Evolutionary conservation across 2,113 vertebrate species (phyloP).

Genomic region (Caranx melampygus): DNA sequence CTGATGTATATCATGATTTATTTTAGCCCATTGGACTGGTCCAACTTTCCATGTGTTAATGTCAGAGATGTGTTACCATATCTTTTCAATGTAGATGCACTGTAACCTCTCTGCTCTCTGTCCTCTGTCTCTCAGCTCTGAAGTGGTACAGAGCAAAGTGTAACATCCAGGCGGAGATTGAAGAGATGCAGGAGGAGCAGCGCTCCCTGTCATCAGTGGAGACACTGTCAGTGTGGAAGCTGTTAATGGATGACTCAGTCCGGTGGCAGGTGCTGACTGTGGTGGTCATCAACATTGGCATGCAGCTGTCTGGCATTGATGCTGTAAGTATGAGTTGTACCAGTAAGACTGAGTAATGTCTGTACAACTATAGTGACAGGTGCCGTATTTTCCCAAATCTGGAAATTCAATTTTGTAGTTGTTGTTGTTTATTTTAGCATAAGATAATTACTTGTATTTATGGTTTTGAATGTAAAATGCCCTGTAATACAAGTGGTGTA

Average conservation of each 20-base stretch:
- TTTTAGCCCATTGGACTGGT: neutral
- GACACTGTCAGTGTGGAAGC: slow-evolving; percentile 83
- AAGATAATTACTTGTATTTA: no score
- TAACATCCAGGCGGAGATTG: slow-evolving; percentile 86
- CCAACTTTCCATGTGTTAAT: neutral
- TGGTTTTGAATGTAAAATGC: no score
- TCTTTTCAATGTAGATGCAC: neutral
- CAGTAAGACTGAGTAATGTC: no score
- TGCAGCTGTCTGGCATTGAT: slow-evolving; percentile 94
- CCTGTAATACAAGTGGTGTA: no score
- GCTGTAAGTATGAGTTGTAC: slow-evolving; percentile 83
- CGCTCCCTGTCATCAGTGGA: slow-evolving; percentile 83
- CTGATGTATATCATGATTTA: no score
- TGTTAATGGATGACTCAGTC: slow-evolving; percentile 83
- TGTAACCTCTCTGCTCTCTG: neutral
- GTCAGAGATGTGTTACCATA: neutral
- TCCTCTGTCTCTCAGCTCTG: slow-evolving; percentile 79
- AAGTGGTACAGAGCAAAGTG: slow-evolving; percentile 85
- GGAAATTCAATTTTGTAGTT: no score
- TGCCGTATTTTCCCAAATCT: no score
- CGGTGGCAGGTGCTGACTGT: slow-evolving; percentile 90
- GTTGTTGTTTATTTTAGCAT: no score
- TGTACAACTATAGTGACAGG: no score
- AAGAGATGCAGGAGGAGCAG: slow-evolving; percentile 93
- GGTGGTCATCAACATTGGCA: slow-evolving; percentile 89